These are phyloP conservation scores for Perdix hodgsoniae DNA, from an alignment of 2,797 vertebrate species.

Conservation along the genomic window DNA sequence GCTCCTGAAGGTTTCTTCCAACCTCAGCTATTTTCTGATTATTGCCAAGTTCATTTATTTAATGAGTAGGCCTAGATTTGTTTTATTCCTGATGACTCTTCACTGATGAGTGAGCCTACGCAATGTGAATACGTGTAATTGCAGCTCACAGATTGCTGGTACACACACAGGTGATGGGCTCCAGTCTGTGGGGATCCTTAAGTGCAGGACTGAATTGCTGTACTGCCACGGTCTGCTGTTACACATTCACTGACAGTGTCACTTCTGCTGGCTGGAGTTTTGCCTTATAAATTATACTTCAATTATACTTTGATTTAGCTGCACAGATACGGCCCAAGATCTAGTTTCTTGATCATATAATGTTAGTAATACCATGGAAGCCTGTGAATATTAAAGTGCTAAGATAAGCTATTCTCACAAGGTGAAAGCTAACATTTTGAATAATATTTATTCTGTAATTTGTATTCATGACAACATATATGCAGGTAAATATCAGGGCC, in stretches of 20 bases:
- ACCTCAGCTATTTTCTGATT: too few species aligned
- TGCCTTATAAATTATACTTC: not conserved
- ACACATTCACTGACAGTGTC: not conserved
- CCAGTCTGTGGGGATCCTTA: not conserved
- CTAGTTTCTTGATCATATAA: not conserved
- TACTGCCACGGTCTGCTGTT: accelerated
- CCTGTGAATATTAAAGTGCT: constrained; percentile 5
- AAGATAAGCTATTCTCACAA: not conserved
- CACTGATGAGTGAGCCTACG: not conserved
- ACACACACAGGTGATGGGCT: accelerated
- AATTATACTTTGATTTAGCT: not conserved
- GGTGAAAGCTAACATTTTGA: not conserved
- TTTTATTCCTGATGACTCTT: accelerated
- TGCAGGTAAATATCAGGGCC: not conserved
- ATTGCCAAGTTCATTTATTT: not conserved
- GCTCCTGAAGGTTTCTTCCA: too few species aligned
- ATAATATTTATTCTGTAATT: constrained; percentile 22
- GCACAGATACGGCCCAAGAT: not conserved
- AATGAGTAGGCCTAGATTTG: not conserved
- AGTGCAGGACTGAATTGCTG: not conserved
- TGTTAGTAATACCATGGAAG: not conserved
- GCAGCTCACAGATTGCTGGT: not conserved
- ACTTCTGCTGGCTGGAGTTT: not conserved
- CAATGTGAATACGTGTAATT: not conserved
- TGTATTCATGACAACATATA: not conserved